These are phyloP conservation scores for Bedellia somnulentella DNA, from an alignment of 2,888 invertebrate species.

Conservation along the genomic window DNA sequence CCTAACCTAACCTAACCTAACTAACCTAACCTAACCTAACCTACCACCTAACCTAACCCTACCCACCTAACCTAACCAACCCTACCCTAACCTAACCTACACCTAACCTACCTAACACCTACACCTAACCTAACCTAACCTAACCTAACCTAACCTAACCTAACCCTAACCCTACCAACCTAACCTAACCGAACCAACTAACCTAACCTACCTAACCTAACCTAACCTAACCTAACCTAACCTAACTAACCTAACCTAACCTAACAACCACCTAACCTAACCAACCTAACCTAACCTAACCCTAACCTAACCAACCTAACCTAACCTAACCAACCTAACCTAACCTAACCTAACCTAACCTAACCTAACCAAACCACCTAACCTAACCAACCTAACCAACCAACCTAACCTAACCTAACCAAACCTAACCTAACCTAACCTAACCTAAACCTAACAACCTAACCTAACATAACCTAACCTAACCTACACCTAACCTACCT, in stretches of 20 bases:
- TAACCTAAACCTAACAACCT: slow-evolving; percentile 6
- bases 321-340: slow-evolving; percentile 6
- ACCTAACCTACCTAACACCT: slow-evolving; percentile 14
- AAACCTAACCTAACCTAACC: slow-evolving; percentile 7
- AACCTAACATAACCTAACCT: slow-evolving; percentile 3
- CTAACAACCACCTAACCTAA: not conserved
- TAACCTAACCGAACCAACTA: slow-evolving; percentile 13
- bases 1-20: slow-evolving; percentile 8
- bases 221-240: slow-evolving; percentile 10
- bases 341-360: slow-evolving; percentile 7
- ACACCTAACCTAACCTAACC: slow-evolving; percentile 8
- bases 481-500: slow-evolving; percentile 4
- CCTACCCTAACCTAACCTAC: slow-evolving; percentile 14
- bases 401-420: slow-evolving; percentile 7
- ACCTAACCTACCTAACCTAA: slow-evolving; percentile 13
- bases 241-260: not conserved
- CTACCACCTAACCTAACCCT: too few relatives aligned
- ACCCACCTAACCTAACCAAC: slow-evolving; percentile 15
- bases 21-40: too few relatives aligned
- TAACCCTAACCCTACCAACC: slow-evolving; percentile 5
- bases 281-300: slow-evolving; percentile 5
- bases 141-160: slow-evolving; percentile 10
- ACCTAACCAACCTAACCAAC: slow-evolving; percentile 6
- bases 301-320: slow-evolving; percentile 1
- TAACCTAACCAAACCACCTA: slow-evolving; percentile 7